These are phyloP conservation scores for Uloborus diversus DNA, from an alignment of 1,140 invertebrate genomes.

Conservation along the genomic window DNA sequence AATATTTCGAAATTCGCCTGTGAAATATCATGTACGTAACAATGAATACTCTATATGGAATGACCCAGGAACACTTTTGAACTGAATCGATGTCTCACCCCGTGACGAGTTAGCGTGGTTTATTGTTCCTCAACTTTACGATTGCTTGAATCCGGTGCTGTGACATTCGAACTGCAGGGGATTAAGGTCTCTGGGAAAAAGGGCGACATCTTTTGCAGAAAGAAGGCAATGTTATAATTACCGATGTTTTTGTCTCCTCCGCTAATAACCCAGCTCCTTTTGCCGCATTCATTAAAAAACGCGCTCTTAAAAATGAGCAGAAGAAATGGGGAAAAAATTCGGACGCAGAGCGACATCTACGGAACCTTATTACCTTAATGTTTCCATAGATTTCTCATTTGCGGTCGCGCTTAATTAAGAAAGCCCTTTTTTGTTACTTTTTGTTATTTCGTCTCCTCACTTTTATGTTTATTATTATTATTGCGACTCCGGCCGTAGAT, in stretches of 20 bases:
- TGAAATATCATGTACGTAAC: too few species aligned
- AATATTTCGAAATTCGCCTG: too few species aligned
- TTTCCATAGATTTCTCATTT: conserved; percentile 56
- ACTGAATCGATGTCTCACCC: too few species aligned
- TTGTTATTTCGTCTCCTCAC: conserved; percentile 31
- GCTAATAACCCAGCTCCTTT: conserved; percentile 45
- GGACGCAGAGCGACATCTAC: conserved; percentile 11
- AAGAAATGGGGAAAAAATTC: conserved; percentile 17
- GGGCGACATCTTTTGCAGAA: conserved; percentile 29
- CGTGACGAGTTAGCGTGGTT: too few species aligned
- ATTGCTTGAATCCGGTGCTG: conserved; percentile 14
- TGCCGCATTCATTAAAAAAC: conserved; percentile 52
- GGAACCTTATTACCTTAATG: conserved; percentile 53
- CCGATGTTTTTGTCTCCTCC: conserved; percentile 37
- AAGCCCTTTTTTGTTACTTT: conserved; percentile 27
- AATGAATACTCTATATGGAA: too few species aligned
- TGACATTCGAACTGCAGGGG: conserved; percentile 36
- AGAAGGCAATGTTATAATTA: conserved; percentile 51
- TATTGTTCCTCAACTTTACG: conserved; percentile 43
- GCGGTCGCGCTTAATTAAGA: conserved; percentile 54
- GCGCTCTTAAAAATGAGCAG: conserved; percentile 11
- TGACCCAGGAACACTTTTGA: too few species aligned
- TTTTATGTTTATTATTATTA: conserved; percentile 55
- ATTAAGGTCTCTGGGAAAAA: conserved; percentile 26
- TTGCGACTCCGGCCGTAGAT: conserved; percentile 1